Conservation (phyloP, 2,797 vertebrate species). For the Huso huso region DNA sequence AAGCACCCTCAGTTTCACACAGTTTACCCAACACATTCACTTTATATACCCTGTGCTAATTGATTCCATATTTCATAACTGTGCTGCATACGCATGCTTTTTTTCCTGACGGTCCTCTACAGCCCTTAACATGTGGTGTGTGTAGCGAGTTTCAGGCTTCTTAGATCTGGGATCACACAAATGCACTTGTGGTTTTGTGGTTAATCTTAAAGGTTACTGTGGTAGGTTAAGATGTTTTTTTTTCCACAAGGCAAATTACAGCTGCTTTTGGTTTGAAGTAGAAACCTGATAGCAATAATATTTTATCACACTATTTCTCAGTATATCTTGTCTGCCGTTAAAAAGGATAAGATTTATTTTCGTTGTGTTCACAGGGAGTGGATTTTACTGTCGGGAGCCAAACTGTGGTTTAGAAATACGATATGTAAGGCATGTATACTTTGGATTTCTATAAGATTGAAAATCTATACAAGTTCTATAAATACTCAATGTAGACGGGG, state of each 20-base stretch:
- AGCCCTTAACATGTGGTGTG: constrained; percentile 68
- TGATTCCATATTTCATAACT: constrained; percentile 20
- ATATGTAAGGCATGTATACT: too few relatives aligned
- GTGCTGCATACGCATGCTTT: constrained; percentile 23
- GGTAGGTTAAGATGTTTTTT: constrained; percentile 58
- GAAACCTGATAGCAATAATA: constrained; percentile 45
- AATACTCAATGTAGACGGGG: too few relatives aligned
- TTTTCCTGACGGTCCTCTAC: constrained; percentile 37
- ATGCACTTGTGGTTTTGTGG: constrained; percentile 67
- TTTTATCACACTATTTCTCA: constrained; percentile 37
- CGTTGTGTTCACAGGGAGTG: too few relatives aligned
- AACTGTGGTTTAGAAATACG: too few relatives aligned
- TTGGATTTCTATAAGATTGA: too few relatives aligned
- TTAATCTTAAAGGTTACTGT: constrained; percentile 58
- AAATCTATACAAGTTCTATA: too few relatives aligned
- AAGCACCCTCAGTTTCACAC: constrained; percentile 18
- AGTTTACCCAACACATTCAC: constrained; percentile 11
- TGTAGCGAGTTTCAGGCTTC: constrained; percentile 66
- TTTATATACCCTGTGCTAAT: constrained; percentile 9
- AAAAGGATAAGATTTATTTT: background rate
- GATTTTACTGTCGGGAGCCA: too few relatives aligned
- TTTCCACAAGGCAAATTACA: constrained; percentile 60
- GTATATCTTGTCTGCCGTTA: background rate
- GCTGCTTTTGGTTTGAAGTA: constrained; percentile 62
- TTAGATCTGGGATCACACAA: constrained; percentile 67